Evolutionary conservation across 2,888 invertebrate genomes (phyloP).

Genomic region (Agapostemon virescens): DNA sequence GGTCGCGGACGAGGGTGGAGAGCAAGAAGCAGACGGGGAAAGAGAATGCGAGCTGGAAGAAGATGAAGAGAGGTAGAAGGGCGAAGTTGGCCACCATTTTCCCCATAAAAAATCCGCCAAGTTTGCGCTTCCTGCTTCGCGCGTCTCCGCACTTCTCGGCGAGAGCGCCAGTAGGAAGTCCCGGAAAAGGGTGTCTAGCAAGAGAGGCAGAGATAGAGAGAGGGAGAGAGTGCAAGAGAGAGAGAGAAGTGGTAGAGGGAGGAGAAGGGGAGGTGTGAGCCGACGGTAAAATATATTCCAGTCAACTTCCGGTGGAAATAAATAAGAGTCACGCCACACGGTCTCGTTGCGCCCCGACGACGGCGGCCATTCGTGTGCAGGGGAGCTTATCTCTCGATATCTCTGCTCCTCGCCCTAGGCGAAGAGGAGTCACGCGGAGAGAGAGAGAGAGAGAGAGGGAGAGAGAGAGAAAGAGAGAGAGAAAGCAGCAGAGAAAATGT

Average conservation of each 20-base stretch:
- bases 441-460: slow-evolving; percentile 37
- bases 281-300: slow-evolving; percentile 79
- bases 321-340: slow-evolving; percentile 80
- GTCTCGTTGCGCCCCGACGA: slow-evolving; percentile 70
- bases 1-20: neutral
- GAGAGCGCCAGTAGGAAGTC: slow-evolving; percentile 71
- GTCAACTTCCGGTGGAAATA: slow-evolving; percentile 80
- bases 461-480: slow-evolving; percentile 32
- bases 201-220: neutral
- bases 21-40: neutral
- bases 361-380: slow-evolving; percentile 74
- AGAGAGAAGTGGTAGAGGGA: neutral
- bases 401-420: slow-evolving; percentile 57
- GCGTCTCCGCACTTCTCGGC: slow-evolving; percentile 72
- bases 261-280: slow-evolving; percentile 57
- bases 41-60: neutral
- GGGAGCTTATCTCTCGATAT: slow-evolving; percentile 78
- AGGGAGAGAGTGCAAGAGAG: slow-evolving; percentile 36
- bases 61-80: slow-evolving; percentile 6
- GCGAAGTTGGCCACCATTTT: slow-evolving; percentile 72
- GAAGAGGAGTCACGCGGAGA: slow-evolving; percentile 49
- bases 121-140: slow-evolving; percentile 79
- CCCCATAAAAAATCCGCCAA: slow-evolving; percentile 78
- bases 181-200: slow-evolving; percentile 61
- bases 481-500: slow-evolving; percentile 31